Base-by-base conservation (phyloP, 2,113 vertebrate species). In the Eudyptes chrysolophus region DNA sequence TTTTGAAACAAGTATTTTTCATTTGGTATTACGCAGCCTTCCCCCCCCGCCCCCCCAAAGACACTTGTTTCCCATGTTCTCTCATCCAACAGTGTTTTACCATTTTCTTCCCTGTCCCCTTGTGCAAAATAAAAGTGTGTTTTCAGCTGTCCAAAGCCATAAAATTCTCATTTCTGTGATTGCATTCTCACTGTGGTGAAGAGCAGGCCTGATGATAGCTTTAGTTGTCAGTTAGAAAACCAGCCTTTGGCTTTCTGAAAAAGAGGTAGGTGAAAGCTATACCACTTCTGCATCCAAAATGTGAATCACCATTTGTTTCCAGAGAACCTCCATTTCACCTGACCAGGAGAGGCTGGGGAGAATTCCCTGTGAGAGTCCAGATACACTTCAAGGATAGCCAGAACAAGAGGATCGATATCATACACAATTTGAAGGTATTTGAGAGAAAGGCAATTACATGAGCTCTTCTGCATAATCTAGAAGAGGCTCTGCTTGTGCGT, bases 391-490 rank as follows among this genome's bases (percentile, higher is more conserved):
- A 99, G 98, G 99, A 99, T 95, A 98, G 98, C 96, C 99, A 99
- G 96, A 99, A 99, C 98, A 99, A 99, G 98, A 99, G 99, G 94
- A 99, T 99, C 27, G 99, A 99, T 98, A 99, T 99, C 98, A 99
- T 99, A 96, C 99, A 99, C 97, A 99, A 99, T 94, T 97, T 99
- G 92, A 99, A 99, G 99, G 99, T 99, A 98, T 88, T 91, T 71
- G 27, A 44, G 80, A 80, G 48, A 80, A 55, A 80, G 34, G 15
- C 29, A 24, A 40, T 72, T n/a, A 38, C 57, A 48, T 64, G 40
- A 69, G 26, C 26, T 84, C 20, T 74, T 4, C 4, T 84, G 38
- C 24, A 3, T 68, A 36, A 65, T 65, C 13, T 49, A 20, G 55
- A 75, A n/a, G 66, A 69, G n/a, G 16, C 18, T 92, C 6, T 1